Percentiles rank a stretch among this genome's conserved stretches.
phyloP scores from a whole-genome alignment of 2,113 vertebrate genomes.

The Atrichornis clamosus region DNA sequence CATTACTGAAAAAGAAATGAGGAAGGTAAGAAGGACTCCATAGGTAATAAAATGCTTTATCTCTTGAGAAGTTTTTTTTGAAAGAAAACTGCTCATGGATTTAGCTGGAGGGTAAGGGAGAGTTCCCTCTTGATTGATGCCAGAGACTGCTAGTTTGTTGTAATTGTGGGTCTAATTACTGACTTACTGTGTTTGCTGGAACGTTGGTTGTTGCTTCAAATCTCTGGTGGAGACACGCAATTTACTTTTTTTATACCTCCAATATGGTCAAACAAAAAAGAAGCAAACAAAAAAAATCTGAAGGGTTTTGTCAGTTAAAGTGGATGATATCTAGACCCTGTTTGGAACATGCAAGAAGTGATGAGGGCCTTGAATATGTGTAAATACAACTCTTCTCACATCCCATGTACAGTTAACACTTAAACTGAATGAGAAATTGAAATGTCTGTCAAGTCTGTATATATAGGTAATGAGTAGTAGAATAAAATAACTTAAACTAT shows the following conservation, averaged over 20 bases:
- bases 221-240: not conserved
- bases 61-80: not conserved
- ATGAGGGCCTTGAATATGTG: not conserved
- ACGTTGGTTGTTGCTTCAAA: not conserved
- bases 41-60: not conserved
- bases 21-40: not conserved
- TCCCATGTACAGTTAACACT: not conserved
- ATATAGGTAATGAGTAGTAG: not conserved
- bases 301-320: not conserved
- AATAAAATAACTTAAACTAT: not conserved
- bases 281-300: not conserved
- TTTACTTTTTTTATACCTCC: not conserved
- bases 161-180: not conserved
- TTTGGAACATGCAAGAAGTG: not conserved
- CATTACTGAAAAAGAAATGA: not conserved
- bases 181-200: not conserved
- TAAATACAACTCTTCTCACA: not conserved
- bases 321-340: not conserved
- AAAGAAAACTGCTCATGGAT: rapidly evolving
- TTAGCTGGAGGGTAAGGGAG: not conserved
- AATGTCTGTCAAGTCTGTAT: not conserved
- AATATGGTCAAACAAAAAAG: not conserved
- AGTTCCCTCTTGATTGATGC: not conserved
- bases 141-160: not conserved
- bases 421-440: not conserved